Evolutionary conservation across 2,797 vertebrate species (phyloP), one percentile per base, ranked within the genome.

Genomic region (Anguilla anguilla): DNA sequence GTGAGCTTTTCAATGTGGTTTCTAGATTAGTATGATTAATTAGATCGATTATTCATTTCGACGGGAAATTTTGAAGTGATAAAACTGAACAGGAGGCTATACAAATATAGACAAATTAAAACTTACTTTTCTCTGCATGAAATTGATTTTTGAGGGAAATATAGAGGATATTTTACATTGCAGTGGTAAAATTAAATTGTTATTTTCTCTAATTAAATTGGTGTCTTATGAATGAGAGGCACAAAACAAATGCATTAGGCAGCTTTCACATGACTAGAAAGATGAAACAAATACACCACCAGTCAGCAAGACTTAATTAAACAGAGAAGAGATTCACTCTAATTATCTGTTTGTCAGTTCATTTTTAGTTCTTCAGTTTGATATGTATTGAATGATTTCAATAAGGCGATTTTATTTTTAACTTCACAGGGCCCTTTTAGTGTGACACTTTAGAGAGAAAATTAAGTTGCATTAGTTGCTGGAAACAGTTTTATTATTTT

Each of bases 181-280:
- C 93, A 92, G 95, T 94, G 91, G 94, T 96, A 95, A 96, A 96
- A 57, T 95, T 95, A 94, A 92, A 95, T 95, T 95, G 93, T 94
- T 93, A 90, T 89, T 96, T 96, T 95, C 93, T 94, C 93, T 94
- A 94, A 96, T 97, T 96, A 95, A 95, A 96, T 95, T 93, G 95
- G 96, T 90, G 85, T 17, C 49, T 49, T 28, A 35, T 74, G 82
- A 55, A 49, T 49, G 82, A 84, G 82, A 51, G 31, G 49, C 61
- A 67, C 64, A 74, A 84, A 84, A 79, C 59, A 84, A 87, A 87
- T 87, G 35, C 51, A 87, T 87, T 84, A 87, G 87, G 51, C 82
- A 57, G 61, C 87, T 31, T n/a, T 46, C 13, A 82, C 61, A 55
- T 53, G 15, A 87, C 25, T 22, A 39, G 13, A 22, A 28, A 69